phyloP scores from a whole-genome alignment of 1,140 invertebrate species.

The Zaprionus vittiger region DNA sequence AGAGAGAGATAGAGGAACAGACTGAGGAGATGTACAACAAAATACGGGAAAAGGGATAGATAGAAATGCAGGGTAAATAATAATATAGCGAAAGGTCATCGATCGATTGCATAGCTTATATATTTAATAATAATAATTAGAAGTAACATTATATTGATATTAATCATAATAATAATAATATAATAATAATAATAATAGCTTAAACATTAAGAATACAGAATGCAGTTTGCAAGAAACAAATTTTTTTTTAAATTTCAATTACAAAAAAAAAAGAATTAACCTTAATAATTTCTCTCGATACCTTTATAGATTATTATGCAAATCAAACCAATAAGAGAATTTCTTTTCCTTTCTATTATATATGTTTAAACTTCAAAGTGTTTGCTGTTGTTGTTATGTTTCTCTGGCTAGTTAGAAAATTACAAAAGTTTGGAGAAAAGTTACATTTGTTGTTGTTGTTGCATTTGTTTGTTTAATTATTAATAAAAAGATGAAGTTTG shows the following conservation, averaged over 20 bases:
- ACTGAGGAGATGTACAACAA: conserved; percentile 36
- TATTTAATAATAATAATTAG: conserved; percentile 78
- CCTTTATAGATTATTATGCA: conserved; percentile 27
- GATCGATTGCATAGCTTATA: conserved; percentile 73
- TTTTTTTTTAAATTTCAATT: background rate
- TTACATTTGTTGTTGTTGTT: conserved; percentile 3
- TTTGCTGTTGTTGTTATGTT: background rate
- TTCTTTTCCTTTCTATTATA: background rate
- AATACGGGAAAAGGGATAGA: conserved; percentile 7
- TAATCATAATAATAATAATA: conserved; percentile 25
- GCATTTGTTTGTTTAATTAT: conserved; percentile 16
- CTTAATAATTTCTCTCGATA: conserved; percentile 23
- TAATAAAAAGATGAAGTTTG: conserved; percentile 23
- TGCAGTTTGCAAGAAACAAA: conserved; percentile 49
- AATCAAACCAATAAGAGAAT: conserved; percentile 33
- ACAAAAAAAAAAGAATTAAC: conserved; percentile 5
- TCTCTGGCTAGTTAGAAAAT: conserved; percentile 46
- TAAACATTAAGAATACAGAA: conserved; percentile 77
- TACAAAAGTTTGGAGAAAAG: conserved; percentile 42
- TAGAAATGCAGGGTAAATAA: conserved; percentile 29
- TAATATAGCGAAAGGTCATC: conserved; percentile 28
- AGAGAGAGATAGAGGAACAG: background rate
- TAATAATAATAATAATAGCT: conserved; percentile 70
- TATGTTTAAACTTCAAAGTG: conserved; percentile 13
- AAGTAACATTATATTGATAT: conserved; percentile 43